phyloP scores from a whole-genome alignment of 2,113 vertebrate species.

The Mobula birostris region DNA sequence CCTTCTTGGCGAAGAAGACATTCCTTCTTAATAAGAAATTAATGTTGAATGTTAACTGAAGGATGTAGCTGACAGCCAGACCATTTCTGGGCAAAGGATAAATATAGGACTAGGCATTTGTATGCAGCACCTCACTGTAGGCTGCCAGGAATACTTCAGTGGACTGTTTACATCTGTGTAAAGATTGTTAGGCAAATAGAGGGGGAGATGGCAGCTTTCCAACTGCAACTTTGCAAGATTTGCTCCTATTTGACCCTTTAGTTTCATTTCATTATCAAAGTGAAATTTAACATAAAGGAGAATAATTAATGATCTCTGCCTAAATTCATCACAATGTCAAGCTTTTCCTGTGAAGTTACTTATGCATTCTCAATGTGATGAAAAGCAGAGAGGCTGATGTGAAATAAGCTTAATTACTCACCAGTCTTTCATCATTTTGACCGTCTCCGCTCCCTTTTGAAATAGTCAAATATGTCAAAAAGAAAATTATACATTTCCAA shows the following conservation, averaged over 20 bases:
- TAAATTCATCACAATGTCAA: neutral
- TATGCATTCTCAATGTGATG: neutral
- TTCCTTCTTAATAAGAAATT: neutral
- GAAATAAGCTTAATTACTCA: neutral
- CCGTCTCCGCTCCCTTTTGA: neutral
- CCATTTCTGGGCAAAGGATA: conserved; percentile 34
- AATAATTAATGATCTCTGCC: neutral
- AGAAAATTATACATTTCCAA: neutral
- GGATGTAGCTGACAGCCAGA: neutral
- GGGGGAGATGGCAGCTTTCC: conserved; percentile 8
- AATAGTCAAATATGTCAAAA: neutral
- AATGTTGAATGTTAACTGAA: neutral
- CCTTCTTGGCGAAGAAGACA: neutral
- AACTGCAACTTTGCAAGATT: neutral
- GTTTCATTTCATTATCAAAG: conserved; percentile 17
- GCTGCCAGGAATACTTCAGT: conserved; percentile 23
- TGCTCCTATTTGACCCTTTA: neutral
- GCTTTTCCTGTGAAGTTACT: neutral
- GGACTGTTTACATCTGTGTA: neutral
- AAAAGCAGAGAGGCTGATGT: neutral
- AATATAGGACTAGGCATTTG: conserved; percentile 15
- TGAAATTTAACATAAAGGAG: conserved; percentile 15
- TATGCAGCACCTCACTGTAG: conserved; percentile 20
- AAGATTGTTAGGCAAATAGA: conserved; percentile 15
- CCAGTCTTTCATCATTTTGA: neutral